Conservation (phyloP, 1,140 invertebrate species). For the Zophobas morio region DNA sequence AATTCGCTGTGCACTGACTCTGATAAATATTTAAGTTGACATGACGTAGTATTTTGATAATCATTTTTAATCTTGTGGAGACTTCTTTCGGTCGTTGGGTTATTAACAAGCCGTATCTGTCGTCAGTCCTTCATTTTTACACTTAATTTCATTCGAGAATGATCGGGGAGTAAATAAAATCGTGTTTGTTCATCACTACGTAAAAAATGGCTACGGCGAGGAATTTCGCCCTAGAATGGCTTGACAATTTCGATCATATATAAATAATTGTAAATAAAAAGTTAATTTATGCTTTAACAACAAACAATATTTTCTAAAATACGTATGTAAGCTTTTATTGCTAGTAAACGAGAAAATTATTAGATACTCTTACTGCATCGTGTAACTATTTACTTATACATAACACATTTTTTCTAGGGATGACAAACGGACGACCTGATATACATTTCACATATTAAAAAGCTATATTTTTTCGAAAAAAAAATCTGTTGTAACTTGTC, state of each 20-base stretch:
- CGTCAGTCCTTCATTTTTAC: slow-evolving; percentile 47
- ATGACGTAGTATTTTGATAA: slow-evolving; percentile 48
- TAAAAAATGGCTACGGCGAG: slow-evolving; percentile 4
- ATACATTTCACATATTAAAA: no score
- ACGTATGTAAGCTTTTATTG: no score
- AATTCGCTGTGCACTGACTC: slow-evolving; percentile 19
- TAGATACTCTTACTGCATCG: no score
- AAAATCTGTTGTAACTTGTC: no score
- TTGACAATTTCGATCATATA: background rate
- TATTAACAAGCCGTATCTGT: slow-evolving; percentile 49
- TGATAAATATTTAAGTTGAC: slow-evolving; percentile 42
- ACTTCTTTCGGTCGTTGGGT: slow-evolving; percentile 44
- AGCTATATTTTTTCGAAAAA: no score
- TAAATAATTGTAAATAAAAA: background rate
- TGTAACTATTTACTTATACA: no score
- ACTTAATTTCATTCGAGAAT: slow-evolving; percentile 45
- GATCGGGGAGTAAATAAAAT: slow-evolving; percentile 37
- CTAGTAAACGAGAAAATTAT: no score
- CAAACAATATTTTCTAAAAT: no score
- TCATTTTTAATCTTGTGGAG: slow-evolving; percentile 46
- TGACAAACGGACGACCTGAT: no score
- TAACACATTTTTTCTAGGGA: no score
- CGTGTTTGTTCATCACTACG: slow-evolving; percentile 20
- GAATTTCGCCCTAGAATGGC: slow-evolving; percentile 3
- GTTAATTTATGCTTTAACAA: no score